Evolutionary conservation across 2,888 invertebrate species (phyloP).

Genomic region (Cosmopolites sordidus): DNA sequence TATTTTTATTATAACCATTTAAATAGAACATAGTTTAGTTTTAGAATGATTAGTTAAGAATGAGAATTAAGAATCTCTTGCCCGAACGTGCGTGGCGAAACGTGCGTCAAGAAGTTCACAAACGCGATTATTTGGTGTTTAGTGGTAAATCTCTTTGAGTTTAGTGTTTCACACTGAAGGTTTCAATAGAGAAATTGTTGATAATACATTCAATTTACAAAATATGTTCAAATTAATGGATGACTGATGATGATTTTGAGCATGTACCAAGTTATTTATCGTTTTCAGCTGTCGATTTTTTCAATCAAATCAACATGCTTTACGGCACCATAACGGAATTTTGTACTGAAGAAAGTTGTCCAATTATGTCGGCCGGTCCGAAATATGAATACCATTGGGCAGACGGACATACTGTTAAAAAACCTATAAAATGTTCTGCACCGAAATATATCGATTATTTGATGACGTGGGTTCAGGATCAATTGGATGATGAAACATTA

Average conservation of each 20-base stretch:
- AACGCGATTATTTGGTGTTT: too few species aligned
- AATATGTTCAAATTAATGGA: too few species aligned
- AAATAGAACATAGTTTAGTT: too few species aligned
- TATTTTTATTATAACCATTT: too few species aligned
- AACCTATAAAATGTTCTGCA: constrained; percentile 98
- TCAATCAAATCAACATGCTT: constrained; percentile 99
- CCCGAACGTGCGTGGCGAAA: too few species aligned
- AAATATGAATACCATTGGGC: constrained; percentile 99
- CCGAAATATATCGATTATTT: constrained; percentile 99
- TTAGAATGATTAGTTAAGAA: too few species aligned
- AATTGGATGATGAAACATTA: constrained; percentile 94
- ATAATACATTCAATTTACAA: too few species aligned
- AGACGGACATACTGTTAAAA: constrained; percentile 95
- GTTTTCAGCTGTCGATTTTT: constrained; percentile 92
- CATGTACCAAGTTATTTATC: background rate
- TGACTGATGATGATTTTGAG: background rate
- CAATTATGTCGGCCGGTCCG: constrained; percentile 98
- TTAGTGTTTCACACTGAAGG: too few species aligned
- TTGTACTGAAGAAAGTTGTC: constrained; percentile 95
- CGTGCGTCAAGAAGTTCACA: too few species aligned
- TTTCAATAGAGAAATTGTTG: too few species aligned
- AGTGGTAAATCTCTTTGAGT: too few species aligned
- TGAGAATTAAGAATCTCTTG: too few species aligned
- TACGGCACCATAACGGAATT: constrained; percentile 99
- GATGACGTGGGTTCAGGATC: constrained; percentile 99